A percentile compares a stretch with the other conserved stretches of the same genome.
These are phyloP conservation scores for Ericerus pela DNA, from an alignment of 1,140 invertebrate genomes.

Conservation along the genomic window DNA sequence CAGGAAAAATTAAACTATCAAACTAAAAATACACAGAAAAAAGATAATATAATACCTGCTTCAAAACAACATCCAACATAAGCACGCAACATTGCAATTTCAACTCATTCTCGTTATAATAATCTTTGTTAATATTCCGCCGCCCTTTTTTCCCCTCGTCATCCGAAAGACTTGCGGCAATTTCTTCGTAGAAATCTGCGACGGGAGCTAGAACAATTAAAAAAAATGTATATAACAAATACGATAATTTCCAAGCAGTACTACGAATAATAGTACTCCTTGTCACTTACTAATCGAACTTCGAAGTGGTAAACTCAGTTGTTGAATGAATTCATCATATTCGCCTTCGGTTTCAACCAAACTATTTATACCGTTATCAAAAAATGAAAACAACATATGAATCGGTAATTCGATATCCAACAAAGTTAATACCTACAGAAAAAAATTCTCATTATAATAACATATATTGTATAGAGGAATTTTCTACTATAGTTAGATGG, in stretches of 20 bases:
- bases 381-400: slow-evolving; percentile 71
- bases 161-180: slow-evolving; percentile 43
- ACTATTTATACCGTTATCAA: slow-evolving; percentile 60
- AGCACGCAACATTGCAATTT: slow-evolving; percentile 86
- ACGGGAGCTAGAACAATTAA: slow-evolving; percentile 37
- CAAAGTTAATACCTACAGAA: slow-evolving; percentile 57
- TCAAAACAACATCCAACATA: slow-evolving; percentile 88
- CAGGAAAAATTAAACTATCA: too few relatives aligned
- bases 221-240: slow-evolving; percentile 15
- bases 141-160: slow-evolving; percentile 42
- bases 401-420: slow-evolving; percentile 80
- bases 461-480: background rate
- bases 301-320: background rate
- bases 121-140: slow-evolving; percentile 37
- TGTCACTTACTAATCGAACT: background rate
- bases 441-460: slow-evolving; percentile 20
- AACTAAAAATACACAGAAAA: too few relatives aligned
- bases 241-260: too few relatives aligned
- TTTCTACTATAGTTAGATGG: background rate
- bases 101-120: slow-evolving; percentile 47
- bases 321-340: background rate
- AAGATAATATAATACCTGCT: slow-evolving; percentile 51
- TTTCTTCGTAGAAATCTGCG: slow-evolving; percentile 32
- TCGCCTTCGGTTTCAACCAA: slow-evolving; percentile 34
- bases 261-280: too few relatives aligned